These are phyloP conservation scores for Podarcis lilfordi DNA, from an alignment of 2,797 vertebrate species.

Conservation along the genomic window DNA sequence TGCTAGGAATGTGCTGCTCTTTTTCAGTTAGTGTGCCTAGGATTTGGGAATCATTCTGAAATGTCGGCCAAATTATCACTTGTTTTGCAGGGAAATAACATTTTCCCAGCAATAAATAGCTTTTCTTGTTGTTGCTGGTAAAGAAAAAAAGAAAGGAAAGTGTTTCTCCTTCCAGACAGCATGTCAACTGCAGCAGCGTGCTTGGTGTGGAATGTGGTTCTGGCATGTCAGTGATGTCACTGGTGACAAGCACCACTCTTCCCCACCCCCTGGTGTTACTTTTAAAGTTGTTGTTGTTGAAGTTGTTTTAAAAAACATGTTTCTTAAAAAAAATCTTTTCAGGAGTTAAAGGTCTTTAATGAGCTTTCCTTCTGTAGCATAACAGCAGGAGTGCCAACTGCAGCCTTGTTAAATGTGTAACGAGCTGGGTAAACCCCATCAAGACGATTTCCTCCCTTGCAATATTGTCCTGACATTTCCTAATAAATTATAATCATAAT, in stretches of 20 bases:
- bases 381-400: background rate
- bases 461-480: background rate
- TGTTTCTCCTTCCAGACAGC: background rate
- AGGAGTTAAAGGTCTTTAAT: background rate
- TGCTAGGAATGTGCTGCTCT: background rate
- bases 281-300: background rate
- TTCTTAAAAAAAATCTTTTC: background rate
- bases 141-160: background rate
- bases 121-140: background rate
- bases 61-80: conserved; percentile 1
- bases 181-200: background rate
- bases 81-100: background rate
- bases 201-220: conserved; percentile 18
- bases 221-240: conserved; percentile 10
- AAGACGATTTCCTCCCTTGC: background rate
- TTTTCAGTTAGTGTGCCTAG: background rate
- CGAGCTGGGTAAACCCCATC: background rate
- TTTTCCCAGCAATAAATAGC: conserved; percentile 35
- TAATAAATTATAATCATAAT: background rate
- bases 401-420: background rate
- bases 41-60: background rate
- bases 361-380: background rate
- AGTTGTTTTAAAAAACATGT: too few relatives aligned
- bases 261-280: background rate
- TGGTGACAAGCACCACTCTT: background rate